A percentile compares a stretch with the other conserved stretches of the same genome.
Evolutionary conservation across 2,888 invertebrate species (phyloP).

Genomic region (Drosophila mercatorum): DNA sequence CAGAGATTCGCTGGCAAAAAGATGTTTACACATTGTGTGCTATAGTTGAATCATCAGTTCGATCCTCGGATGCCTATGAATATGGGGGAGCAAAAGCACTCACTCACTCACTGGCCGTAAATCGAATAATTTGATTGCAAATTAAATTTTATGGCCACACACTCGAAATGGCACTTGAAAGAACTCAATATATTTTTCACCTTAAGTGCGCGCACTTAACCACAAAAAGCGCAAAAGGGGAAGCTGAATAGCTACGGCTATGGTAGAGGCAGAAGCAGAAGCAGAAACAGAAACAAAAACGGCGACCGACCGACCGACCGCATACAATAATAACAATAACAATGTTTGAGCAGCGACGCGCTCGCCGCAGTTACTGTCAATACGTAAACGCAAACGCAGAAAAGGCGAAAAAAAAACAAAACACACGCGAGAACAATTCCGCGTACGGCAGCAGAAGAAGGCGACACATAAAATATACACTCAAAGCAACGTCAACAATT

Average conservation of each 20-base stretch:
- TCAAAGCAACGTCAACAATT: conserved; percentile 43
- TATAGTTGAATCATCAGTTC: conserved; percentile 31
- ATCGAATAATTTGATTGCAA: conserved; percentile 66
- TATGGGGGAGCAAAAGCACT: conserved; percentile 31
- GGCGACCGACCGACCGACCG: conserved; percentile 39
- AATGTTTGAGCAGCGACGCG: conserved; percentile 52
- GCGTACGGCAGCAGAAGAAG: conserved; percentile 41
- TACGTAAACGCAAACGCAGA: conserved; percentile 35
- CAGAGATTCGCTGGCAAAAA: conserved; percentile 17
- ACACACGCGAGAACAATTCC: conserved; percentile 63
- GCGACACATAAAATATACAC: conserved; percentile 31
- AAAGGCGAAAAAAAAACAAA: conserved; percentile 6
- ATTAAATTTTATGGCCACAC: conserved; percentile 56
- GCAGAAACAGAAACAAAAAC: conserved; percentile 39
- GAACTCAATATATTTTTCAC: conserved; percentile 74
- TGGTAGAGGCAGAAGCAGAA: conserved; percentile 14
- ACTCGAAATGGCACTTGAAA: conserved; percentile 63
- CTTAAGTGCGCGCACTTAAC: conserved; percentile 74
- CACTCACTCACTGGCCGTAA: conserved; percentile 40
- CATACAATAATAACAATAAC: conserved; percentile 65
- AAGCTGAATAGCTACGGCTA: conserved; percentile 26
- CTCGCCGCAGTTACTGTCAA: conserved; percentile 43
- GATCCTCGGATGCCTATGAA: conserved; percentile 10
- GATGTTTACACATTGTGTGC: conserved; percentile 18
- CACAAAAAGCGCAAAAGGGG: conserved; percentile 55